Evolutionary conservation across 2,888 invertebrate species (phyloP), one percentile per base, ranked within the genome.

Genomic region (Raillietiella orientalis): DNA sequence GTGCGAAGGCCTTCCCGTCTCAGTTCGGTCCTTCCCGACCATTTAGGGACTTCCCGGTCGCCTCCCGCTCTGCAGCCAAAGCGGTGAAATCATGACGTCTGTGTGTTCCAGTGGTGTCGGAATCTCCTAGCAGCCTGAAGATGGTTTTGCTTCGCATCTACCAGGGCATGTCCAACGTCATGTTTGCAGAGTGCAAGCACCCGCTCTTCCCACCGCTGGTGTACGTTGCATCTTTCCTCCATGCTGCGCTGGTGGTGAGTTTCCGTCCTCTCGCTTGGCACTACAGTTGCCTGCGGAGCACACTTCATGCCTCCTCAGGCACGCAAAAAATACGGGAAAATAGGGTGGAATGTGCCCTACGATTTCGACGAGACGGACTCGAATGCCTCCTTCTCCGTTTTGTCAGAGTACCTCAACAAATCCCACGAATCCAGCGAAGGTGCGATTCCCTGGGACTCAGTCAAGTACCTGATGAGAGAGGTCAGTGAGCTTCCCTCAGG

Each of bases 331-430:
- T 84, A 82, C 44, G 77, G 71, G 39, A 82, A 82, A 50, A 66
- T 82, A 29, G 84, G 84, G 2, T 84, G 82, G 79, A 84, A 84
- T 43, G 72, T 82, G 33, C 56, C 60, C 27, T 84, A 84, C 45
- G 82, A 84, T 47, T 84, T 84, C 49, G 77, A 74, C 45, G 71
- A 82, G 46, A 70, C 75, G 0, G 84, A 84, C 47, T 82, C 82
- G 45, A 60, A 64, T 31, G 77, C 82, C 16, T 77, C 77, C 48
- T 59, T 69, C 38, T 64, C 65, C 43, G 77, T 84, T 32, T 50
- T 84, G 31, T 62, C 66, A 34, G 74, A 69, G 3, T 84, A 82
- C 47, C 50, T 84, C 27, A 65, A 59, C 11, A 69, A 75, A 35
- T 16, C 24, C 10, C 41, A 43, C 24, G 41, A 45, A 15, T 41